Percentiles rank a stretch among this genome's conserved stretches.
These are phyloP conservation scores for Atopsyche davidsoni DNA, from an alignment of 1,140 invertebrate genomes.

Conservation along the genomic window DNA sequence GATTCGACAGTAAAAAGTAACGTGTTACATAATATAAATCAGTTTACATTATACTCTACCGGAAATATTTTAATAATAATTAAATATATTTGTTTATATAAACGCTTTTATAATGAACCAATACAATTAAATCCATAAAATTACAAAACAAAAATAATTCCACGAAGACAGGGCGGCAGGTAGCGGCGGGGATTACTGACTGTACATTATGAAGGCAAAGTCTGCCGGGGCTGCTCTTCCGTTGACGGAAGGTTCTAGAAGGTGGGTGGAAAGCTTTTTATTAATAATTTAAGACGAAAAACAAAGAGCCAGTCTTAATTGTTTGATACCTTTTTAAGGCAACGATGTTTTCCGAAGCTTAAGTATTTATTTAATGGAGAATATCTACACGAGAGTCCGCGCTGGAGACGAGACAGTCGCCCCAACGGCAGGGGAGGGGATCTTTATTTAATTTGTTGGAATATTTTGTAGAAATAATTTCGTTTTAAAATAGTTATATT, in stretches of 20 bases:
- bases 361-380: conserved; percentile 31
- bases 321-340: conserved; percentile 33
- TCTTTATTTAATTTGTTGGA: conserved; percentile 3
- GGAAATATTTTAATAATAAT: too few relatives aligned
- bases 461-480: background rate
- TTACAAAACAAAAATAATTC: too few relatives aligned
- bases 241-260: conserved; percentile 28
- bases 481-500: background rate
- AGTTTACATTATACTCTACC: too few relatives aligned
- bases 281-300: conserved; percentile 32
- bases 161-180: too few relatives aligned
- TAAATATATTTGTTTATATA: too few relatives aligned
- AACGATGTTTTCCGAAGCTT: conserved; percentile 31
- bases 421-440: too few relatives aligned
- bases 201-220: too few relatives aligned
- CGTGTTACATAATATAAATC: too few relatives aligned
- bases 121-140: too few relatives aligned
- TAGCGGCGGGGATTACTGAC: too few relatives aligned
- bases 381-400: conserved; percentile 22
- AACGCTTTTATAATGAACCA: too few relatives aligned
- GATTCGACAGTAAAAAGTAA: too few relatives aligned
- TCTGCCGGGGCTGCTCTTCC: conserved; percentile 13
- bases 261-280: conserved; percentile 29
- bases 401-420: conserved; percentile 9
- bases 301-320: conserved; percentile 31